Base-by-base conservation (phyloP, 2,888 invertebrate species). In the Pherbina coryleti region DNA sequence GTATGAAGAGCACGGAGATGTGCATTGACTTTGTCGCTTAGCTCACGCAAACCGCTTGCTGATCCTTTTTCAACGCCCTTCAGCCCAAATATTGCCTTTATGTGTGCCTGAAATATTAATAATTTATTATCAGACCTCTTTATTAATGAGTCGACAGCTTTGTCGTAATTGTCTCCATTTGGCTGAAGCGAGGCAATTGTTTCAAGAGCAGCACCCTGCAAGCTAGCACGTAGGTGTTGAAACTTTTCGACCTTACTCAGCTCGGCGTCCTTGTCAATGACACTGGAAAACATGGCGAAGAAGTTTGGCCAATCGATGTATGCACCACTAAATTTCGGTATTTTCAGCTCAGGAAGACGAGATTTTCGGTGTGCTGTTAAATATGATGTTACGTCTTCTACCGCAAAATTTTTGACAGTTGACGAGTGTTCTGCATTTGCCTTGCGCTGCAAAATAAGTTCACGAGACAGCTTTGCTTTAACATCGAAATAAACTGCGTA, bases 271-370 rank as follows among this genome's bases (percentile, higher is more conserved):
- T 78, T 78, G 60, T 79, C 37, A 55, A 80, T 75, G 5, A 79
- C 77, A 19, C 75, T 77, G 5, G 37, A 66, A 62, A 81, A 82
- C 57, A 81, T 72, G 5, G 74, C 79, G 53, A 77, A 72, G 34
- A 82, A 80, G 22, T 78, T 75, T 44, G 79, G 79, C 81, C 81
- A n/a, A n/a, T n/a, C n/a, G n/a, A n/a, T n/a, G n/a, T n/a, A n/a
- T n/a, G n/a, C n/a, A n/a, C n/a, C n/a, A n/a, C n/a, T n/a, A n/a
- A n/a, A n/a, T n/a, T n/a, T n/a, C n/a, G n/a, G n/a, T n/a, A n/a
- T n/a, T n/a, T 77, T n/a, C 9, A 79, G 44, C 71, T 82, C 74
- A 22, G 79, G 80, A 44, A 79, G 25, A 31, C 75, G 75, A n/a
- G 73, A 74, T 75, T 77, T 76, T 19, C 76, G 72, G 14, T 34